Conservation (phyloP, 2,888 invertebrate genomes). For the Polydrusus tereticollis region DNA sequence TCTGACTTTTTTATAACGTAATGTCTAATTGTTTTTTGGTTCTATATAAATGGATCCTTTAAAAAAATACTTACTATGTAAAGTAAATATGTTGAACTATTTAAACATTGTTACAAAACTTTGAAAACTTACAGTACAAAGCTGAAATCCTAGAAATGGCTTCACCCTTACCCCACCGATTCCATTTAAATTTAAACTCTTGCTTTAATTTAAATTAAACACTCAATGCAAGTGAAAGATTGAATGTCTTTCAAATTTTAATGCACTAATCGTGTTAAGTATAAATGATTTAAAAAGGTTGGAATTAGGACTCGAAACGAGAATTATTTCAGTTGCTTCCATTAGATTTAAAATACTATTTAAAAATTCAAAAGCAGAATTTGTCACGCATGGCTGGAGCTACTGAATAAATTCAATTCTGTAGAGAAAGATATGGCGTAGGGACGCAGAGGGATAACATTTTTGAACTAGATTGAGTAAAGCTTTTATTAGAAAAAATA, state of each 20-base stretch:
- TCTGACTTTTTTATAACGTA: too few species aligned
- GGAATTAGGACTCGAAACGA: background rate
- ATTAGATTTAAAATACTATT: conserved; percentile 1
- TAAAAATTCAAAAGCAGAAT: conserved; percentile 5
- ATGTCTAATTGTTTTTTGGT: too few species aligned
- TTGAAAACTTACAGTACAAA: too few species aligned
- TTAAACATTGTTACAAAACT: too few species aligned
- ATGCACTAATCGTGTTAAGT: background rate
- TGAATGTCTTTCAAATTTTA: background rate
- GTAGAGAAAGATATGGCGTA: background rate
- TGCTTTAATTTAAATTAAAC: too few species aligned
- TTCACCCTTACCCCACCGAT: too few species aligned
- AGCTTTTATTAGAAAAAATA: background rate
- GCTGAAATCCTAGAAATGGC: too few species aligned
- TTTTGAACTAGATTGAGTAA: background rate
- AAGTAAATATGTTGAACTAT: too few species aligned
- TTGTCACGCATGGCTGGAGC: background rate
- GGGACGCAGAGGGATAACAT: background rate
- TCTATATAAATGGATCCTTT: too few species aligned
- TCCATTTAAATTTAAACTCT: too few species aligned
- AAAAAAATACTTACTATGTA: too few species aligned
- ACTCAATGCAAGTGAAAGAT: background rate
- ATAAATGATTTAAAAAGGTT: background rate
- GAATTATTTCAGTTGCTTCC: background rate
- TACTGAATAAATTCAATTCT: background rate